These are phyloP conservation scores for Ataeniobius toweri DNA, from an alignment of 2,797 vertebrate genomes.

Conservation along the genomic window DNA sequence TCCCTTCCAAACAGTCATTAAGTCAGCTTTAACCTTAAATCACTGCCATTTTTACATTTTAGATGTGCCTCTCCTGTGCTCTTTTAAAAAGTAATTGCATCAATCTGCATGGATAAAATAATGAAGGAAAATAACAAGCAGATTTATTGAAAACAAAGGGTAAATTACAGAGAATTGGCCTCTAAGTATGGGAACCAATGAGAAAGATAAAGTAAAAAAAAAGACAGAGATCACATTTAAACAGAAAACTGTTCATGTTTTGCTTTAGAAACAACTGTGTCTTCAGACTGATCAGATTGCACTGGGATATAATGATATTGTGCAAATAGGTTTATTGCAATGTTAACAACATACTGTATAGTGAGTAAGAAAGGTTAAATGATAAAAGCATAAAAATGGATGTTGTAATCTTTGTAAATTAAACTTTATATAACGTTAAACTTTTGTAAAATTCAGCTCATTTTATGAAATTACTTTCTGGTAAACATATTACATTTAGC, in stretches of 20 bases:
- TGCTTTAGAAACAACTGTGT: neutral
- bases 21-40: conserved; percentile 16
- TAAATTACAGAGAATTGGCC: conserved; percentile 16
- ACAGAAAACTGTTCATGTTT: neutral
- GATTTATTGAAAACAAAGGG: conserved; percentile 12
- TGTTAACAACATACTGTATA: neutral
- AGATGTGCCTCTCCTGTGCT: conserved; percentile 6
- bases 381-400: neutral
- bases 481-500: neutral
- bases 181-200: neutral
- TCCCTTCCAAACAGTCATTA: conserved; percentile 9
- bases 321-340: too few species aligned
- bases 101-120: neutral
- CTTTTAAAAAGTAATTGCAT: conserved; percentile 4
- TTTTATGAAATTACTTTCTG: neutral
- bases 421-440: neutral
- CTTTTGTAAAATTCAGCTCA: neutral
- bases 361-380: neutral
- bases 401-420: neutral
- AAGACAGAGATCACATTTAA: neutral
- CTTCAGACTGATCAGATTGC: too few species aligned
- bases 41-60: conserved; percentile 1
- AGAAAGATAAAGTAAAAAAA: neutral
- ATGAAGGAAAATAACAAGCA: conserved; percentile 3
- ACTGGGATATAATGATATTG: too few species aligned